Base-by-base conservation (phyloP, 2,113 vertebrate genomes). In the Corvus moneduloides region DNA sequence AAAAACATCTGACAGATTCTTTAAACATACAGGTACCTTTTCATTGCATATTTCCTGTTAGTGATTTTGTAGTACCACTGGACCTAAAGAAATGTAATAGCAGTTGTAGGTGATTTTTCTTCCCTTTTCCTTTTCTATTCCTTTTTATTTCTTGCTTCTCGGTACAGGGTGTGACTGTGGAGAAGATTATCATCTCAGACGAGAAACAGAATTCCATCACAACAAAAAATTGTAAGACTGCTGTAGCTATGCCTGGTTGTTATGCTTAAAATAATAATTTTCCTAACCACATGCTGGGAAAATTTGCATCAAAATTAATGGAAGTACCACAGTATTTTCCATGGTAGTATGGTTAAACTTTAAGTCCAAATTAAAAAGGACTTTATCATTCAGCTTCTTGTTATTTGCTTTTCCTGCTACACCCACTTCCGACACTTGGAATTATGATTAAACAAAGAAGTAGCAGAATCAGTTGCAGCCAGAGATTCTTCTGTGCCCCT, bases 351-450 rank as follows among this genome's bases (percentile, higher is more conserved):
- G 14, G 79, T 91, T 72, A 75, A 71, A 84, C 64, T 87, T 80
- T 7, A 89, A 59, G 68, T 71, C 62, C 61, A 86, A 91, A 89
- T 89, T 84, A 80, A 89, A 94, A 81, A 74, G 74, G 28, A 59
- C 86, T 94, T 92, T 61, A 11, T 87, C 78, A 27, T 75, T 89
- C 44, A 39, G 43, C 82, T 94, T 93, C 93, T 95, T 89, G 81
- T 89, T 87, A 75, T 77, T 95, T 94, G 79, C 87, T 95, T 95
- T 97, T 94, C 96, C 95, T 94, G 93, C 85, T 96, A 81, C 94
- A 96, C 94, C 95, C 96, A 69, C 88, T 96, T 97, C 96, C 89
- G 11, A 66, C 73, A 55, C 91, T 95, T 84, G 87, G 91, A 94
- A 95, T 93, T 91, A 73, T 13, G 77, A 94, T 95, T 95, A 77